Conservation (phyloP, 2,888 invertebrate genomes). For the Geophilus truncorum region DNA sequence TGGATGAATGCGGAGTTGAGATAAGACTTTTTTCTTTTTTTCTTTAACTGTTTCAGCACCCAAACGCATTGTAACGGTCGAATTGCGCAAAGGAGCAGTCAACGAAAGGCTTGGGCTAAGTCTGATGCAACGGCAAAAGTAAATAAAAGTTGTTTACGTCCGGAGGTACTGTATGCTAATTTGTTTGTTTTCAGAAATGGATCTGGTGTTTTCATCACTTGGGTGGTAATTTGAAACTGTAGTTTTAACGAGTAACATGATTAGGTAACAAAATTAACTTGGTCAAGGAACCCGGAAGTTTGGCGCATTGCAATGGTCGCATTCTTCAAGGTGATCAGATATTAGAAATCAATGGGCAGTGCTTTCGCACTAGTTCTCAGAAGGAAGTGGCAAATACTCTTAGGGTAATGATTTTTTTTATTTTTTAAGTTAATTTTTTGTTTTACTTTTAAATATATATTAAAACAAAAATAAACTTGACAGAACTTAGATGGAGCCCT, state of each 20-base stretch:
- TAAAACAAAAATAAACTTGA: too few species aligned
- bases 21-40: background rate
- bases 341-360: slow-evolving; percentile 43
- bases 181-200: slow-evolving; percentile 39
- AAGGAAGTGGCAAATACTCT: slow-evolving; percentile 41
- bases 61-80: slow-evolving; percentile 43
- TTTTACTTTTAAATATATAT: background rate
- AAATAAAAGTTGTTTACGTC: background rate
- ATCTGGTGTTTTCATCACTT: slow-evolving; percentile 43
- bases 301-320: slow-evolving; percentile 41
- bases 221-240: slow-evolving; percentile 41
- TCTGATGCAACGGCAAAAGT: slow-evolving; percentile 41
- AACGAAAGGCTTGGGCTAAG: slow-evolving; percentile 42
- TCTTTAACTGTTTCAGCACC: slow-evolving; percentile 39
- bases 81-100: slow-evolving; percentile 41
- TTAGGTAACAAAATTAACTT: slow-evolving; percentile 11
- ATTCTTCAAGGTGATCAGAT: slow-evolving; percentile 43
- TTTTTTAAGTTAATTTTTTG: background rate
- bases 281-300: slow-evolving; percentile 42
- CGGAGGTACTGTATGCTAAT: background rate
- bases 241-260: background rate
- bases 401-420: slow-evolving; percentile 36
- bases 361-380: slow-evolving; percentile 41
- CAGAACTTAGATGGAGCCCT: slow-evolving; percentile 43
- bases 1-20: background rate